Conservation (phyloP, 2,888 invertebrate species). For the Leucophora obtusa region DNA sequence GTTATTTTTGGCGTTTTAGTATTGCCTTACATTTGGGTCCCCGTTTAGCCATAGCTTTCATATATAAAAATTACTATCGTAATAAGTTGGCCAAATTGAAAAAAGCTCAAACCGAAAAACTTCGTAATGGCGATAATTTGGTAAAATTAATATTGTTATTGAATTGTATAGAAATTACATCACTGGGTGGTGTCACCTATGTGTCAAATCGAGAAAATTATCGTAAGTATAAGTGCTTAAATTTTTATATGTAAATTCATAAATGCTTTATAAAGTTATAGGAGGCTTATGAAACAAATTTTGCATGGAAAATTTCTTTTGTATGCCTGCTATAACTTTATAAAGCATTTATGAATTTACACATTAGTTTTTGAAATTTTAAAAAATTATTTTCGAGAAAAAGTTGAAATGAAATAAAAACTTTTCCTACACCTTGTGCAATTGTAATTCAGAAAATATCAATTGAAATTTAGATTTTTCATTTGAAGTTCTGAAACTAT, state of each 20-base stretch:
- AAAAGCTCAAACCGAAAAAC: constrained; percentile 67
- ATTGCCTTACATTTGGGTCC: constrained; percentile 95
- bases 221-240: constrained; percentile 83
- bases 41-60: constrained; percentile 90
- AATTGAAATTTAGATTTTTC: no score
- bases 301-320: no score
- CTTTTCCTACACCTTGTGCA: no score
- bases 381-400: neutral
- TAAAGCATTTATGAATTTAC: no score
- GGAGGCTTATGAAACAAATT: no score
- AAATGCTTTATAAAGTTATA: no score
- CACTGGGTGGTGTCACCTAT: constrained; percentile 94
- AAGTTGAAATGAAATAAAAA: no score
- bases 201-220: constrained; percentile 97
- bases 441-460: no score
- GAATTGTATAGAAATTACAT: constrained; percentile 89
- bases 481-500: no score
- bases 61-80: constrained; percentile 90
- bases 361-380: no score
- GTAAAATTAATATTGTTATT: constrained; percentile 88
- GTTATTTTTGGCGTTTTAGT: constrained; percentile 94
- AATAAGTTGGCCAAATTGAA: constrained; percentile 78
- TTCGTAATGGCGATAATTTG: constrained; percentile 81
- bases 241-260: no score
- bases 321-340: no score